phyloP scores from a whole-genome alignment of 2,888 invertebrate genomes.

The Stictocephala bisonia region DNA sequence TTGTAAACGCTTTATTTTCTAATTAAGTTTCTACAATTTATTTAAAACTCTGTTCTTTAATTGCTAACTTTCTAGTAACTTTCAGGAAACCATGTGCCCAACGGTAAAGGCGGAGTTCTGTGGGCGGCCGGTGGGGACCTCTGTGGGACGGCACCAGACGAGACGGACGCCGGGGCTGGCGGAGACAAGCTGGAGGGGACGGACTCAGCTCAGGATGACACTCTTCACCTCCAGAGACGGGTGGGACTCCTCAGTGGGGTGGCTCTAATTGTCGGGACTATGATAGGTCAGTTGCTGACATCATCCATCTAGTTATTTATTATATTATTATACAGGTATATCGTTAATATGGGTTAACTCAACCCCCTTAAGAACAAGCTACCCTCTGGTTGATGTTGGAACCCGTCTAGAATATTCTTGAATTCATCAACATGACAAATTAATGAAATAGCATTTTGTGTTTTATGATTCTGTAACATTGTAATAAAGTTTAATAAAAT shows the following conservation, averaged over 20 bases:
- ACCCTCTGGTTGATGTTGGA: too few relatives aligned
- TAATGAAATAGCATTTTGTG: too few relatives aligned
- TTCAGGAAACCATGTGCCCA: constrained; percentile 56
- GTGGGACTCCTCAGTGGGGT: constrained; percentile 99
- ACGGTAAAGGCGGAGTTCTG: constrained; percentile 30
- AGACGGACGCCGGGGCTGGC: constrained; percentile 58
- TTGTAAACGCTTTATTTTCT: too few relatives aligned
- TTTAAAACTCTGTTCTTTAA: not conserved
- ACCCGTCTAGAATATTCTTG: too few relatives aligned
- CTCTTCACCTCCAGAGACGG: constrained; percentile 99
- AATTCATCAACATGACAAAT: too few relatives aligned
- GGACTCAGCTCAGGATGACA: constrained; percentile 94
- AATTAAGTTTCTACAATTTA: too few relatives aligned
- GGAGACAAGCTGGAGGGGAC: constrained; percentile 83
- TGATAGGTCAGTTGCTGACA: constrained; percentile 79
- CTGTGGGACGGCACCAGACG: constrained; percentile 53
- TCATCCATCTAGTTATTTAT: too few relatives aligned
- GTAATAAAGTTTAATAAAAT: too few relatives aligned
- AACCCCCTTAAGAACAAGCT: too few relatives aligned
- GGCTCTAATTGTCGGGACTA: constrained; percentile 98
- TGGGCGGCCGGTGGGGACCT: constrained; percentile 49
- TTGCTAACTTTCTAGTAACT: constrained; percentile 23
- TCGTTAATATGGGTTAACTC: too few relatives aligned
- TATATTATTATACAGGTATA: too few relatives aligned
- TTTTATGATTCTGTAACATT: too few relatives aligned